These are phyloP conservation scores for Phymastichus coffea DNA, from an alignment of 1,140 invertebrate genomes.

Conservation along the genomic window DNA sequence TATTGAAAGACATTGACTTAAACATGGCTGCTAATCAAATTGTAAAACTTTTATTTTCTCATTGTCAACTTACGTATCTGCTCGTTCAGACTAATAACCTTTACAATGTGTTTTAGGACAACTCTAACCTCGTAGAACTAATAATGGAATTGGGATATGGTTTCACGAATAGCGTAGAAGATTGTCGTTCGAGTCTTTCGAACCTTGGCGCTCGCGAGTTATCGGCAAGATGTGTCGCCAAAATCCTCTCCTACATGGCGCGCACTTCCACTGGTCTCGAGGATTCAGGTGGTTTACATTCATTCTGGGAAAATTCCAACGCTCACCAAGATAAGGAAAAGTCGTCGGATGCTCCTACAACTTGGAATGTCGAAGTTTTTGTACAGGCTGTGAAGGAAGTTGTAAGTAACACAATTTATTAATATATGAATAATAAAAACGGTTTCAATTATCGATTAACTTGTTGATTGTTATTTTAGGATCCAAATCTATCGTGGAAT, in stretches of 20 bases:
- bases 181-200: constrained; percentile 80
- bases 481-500: constrained; percentile 83
- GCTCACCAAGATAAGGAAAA: constrained; percentile 48
- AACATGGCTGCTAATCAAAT: constrained; percentile 61
- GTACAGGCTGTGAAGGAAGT: constrained; percentile 87
- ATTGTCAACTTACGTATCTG: not conserved
- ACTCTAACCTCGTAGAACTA: constrained; percentile 75
- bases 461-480: constrained; percentile 44
- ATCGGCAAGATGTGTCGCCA: constrained; percentile 77
- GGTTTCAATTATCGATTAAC: not conserved
- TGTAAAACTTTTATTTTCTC: constrained; percentile 51
- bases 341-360: constrained; percentile 54
- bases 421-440: constrained; percentile 8
- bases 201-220: constrained; percentile 75
- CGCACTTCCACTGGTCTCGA: constrained; percentile 75
- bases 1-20: constrained; percentile 57
- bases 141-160: constrained; percentile 87
- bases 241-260: constrained; percentile 85
- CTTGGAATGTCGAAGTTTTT: constrained; percentile 93
- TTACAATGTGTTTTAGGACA: constrained; percentile 56
- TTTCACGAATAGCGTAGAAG: constrained; percentile 84
- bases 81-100: not conserved
- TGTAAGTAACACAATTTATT: constrained; percentile 52
- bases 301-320: constrained; percentile 52
- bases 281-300: constrained; percentile 66